Conservation (phyloP, 2,113 vertebrate species). For the Furnarius figulus region DNA sequence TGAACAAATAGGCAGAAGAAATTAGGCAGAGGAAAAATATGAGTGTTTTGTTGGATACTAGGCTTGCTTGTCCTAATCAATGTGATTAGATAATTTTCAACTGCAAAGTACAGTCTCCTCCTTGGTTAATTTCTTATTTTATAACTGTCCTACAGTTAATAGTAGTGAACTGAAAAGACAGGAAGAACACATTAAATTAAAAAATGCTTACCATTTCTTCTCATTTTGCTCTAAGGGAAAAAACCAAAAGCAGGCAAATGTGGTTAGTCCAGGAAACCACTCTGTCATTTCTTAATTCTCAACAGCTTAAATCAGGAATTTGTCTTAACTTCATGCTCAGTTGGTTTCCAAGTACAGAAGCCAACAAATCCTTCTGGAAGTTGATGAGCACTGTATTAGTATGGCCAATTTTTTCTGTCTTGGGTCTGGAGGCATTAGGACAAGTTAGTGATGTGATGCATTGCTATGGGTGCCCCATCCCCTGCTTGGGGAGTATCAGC, state of each 20-base stretch:
- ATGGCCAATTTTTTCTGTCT: not conserved
- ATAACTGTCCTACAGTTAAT: not conserved
- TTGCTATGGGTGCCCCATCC: not conserved
- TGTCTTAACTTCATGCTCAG: not conserved
- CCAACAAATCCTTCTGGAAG: not conserved
- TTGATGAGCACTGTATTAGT: not conserved
- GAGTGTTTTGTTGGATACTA: not conserved
- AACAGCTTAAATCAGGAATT: conserved; percentile 1
- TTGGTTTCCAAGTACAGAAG: not conserved
- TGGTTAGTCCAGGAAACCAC: not conserved
- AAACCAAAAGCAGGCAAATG: not conserved
- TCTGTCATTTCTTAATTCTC: conserved; percentile 1
- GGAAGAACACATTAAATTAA: not conserved
- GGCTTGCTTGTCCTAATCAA: not conserved
- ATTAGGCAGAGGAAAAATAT: not conserved
- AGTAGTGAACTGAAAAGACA: not conserved
- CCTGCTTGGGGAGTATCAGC: not conserved
- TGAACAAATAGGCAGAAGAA: not conserved
- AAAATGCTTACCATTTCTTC: not conserved
- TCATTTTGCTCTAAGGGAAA: not conserved
- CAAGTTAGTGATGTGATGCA: not conserved
- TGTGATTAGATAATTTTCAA: not conserved
- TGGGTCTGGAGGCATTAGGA: not conserved
- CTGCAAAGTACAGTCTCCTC: fast-evolving
- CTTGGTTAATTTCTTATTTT: not conserved